phyloP scores from a whole-genome alignment of 1,140 invertebrate genomes.

The Hycleus phaleratus region DNA sequence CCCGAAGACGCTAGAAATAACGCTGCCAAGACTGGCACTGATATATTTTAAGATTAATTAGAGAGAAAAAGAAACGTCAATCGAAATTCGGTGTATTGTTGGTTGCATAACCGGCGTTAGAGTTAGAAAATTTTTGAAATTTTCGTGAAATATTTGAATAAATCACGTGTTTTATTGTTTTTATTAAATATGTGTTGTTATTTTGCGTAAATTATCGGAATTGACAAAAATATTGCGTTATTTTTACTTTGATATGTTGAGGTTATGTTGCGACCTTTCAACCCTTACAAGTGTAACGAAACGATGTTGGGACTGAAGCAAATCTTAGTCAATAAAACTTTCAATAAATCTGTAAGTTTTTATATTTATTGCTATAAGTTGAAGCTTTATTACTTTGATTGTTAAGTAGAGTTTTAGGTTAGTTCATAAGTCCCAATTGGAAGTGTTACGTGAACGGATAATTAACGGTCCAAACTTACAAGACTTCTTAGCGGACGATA shows the following conservation, averaged over 20 bases:
- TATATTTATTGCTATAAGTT: neutral
- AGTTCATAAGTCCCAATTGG: constrained; percentile 32
- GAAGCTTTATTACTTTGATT: neutral
- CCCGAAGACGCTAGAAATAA: constrained; percentile 59
- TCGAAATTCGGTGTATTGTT: no score
- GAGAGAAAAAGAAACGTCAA: no score
- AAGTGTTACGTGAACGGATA: constrained; percentile 47
- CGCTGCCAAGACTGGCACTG: constrained; percentile 66
- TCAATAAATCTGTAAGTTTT: constrained; percentile 5
- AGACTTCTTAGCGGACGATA: constrained; percentile 51
- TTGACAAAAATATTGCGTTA: no score
- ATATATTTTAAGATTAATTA: constrained; percentile 53
- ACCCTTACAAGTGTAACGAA: neutral
- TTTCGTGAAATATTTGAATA: no score
- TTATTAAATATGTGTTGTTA: neutral
- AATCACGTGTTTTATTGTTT: no score
- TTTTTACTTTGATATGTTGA: neutral
- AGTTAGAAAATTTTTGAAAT: no score
- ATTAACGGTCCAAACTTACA: constrained; percentile 54
- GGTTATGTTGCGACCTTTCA: constrained; percentile 6
- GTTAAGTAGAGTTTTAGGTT: constrained; percentile 15
- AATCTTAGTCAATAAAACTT: neutral
- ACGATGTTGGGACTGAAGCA: constrained; percentile 2
- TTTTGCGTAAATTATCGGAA: neutral
- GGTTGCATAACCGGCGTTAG: no score